Evolutionary conservation across 2,888 invertebrate genomes (phyloP).

Genomic region (Leptinotarsa rubiginosa): DNA sequence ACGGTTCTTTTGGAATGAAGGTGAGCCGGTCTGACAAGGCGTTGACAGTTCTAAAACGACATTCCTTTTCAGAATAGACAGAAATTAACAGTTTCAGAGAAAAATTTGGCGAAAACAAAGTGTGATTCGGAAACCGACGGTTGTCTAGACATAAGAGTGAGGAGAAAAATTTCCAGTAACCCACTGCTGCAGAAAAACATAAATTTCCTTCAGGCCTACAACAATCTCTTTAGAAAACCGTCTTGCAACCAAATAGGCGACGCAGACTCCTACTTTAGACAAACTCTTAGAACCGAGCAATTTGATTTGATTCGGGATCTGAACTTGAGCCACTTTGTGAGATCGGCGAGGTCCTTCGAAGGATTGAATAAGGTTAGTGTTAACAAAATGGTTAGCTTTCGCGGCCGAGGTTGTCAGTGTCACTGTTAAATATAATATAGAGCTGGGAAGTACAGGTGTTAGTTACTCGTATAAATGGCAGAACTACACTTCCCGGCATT

Average conservation of each 20-base stretch:
- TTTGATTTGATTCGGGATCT: slow-evolving; percentile 55
- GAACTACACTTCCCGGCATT: background rate
- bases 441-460: too few species aligned
- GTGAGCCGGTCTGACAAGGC: slow-evolving; percentile 39
- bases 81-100: slow-evolving; percentile 54
- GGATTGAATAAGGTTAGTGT: slow-evolving; percentile 29
- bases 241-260: slow-evolving; percentile 54
- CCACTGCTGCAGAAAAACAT: slow-evolving; percentile 53
- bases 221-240: slow-evolving; percentile 50
- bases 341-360: slow-evolving; percentile 36
- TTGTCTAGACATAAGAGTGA: slow-evolving; percentile 40
- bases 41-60: slow-evolving; percentile 31
- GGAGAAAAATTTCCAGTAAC: slow-evolving; percentile 48
- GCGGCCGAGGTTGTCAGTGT: too few species aligned
- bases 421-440: too few species aligned
- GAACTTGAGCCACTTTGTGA: slow-evolving; percentile 35
- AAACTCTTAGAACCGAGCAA: slow-evolving; percentile 59
- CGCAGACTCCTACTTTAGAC: slow-evolving; percentile 60
- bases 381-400: too few species aligned
- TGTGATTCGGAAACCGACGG: slow-evolving; percentile 41
- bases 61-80: slow-evolving; percentile 48
- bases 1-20: slow-evolving; percentile 35
- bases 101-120: slow-evolving; percentile 38
- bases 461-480: too few species aligned
- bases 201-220: slow-evolving; percentile 51